Base-by-base conservation (phyloP, 2,888 invertebrate species). In the Eumacrocentrus americanus region DNA sequence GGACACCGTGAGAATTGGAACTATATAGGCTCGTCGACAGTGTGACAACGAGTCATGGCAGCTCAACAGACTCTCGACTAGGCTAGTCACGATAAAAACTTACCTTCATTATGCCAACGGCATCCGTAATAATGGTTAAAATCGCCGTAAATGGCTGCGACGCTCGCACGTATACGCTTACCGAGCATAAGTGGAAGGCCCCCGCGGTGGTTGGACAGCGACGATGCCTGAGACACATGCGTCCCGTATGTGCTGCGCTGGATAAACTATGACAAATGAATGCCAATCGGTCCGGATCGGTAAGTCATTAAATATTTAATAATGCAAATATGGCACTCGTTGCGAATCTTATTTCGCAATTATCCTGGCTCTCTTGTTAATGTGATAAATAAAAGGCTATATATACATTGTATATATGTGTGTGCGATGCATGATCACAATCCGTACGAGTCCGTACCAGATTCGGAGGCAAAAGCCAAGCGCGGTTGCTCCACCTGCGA, bases 1-100 rank as follows among this genome's bases (percentile, higher is more conserved):
- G 72, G 70, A 76, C 67, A 79, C 73, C 79, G 78, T 78, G 78
- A 79, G 79, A 79, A 79, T 77, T 77, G 76, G 79, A 77, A 73
- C 76, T 75, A 68, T 68, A 68, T 55, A 70, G 65, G 62, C 58
- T 48, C 42, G 58, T n/a, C 60, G 58, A 53, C 29, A 44, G 29
- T 44, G 38, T 62, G 61, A 64, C 68, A 67, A 66, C 61, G 66
- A n/a, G n/a, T n/a, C n/a, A n/a, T 61, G 64, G 67, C 67, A 67
- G 60, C 67, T 67, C 60, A 58, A 40, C 40, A 50, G 58, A 54
- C 57, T 64, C 62, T 62, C 60, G 53, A 55, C 62, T 61, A 64
- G 59, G 59, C 58, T 59, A 70, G 65, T 61, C 57, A 47, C 56
- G 63, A 73, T 69, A 78, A 79, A 79, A 79, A 78, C 78, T 78